Base-by-base conservation (phyloP, 1,140 invertebrate species). In the Ladona fulva region DNA sequence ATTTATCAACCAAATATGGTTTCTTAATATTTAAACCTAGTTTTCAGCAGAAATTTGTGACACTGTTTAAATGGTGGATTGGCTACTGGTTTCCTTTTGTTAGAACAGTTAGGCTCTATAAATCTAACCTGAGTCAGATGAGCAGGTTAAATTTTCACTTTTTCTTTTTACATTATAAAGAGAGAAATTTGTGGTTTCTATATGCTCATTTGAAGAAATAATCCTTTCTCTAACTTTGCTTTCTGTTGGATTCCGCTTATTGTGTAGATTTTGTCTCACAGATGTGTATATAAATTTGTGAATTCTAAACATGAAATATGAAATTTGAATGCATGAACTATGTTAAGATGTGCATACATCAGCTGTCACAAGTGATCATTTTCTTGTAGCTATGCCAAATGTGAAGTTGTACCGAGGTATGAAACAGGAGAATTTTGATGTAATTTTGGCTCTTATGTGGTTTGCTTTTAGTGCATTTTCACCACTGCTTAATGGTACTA, bases 391-490 rank as follows among this genome's bases (percentile, higher is more conserved):
- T 74, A 76, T 80, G 79, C 79, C 79, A 77, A 78, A 77, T 80
- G 75, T 78, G 79, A 80, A 80, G 79, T 77, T 79, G 73, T 78
- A 80, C 77, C 74, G 79, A 80, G 79, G 79, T 80, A 80, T 80
- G 79, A 66, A 66, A 66, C 52, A 19, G 52, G 52, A 66, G 5
- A 66, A 66, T 66, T 66, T 66, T 66, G 52, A 66, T 66, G 52
- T 66, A 66, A 66, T 66, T 22, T 66, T 66, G 52, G 52, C 52
- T 66, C n/a, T 66, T 66, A 66, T 66, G 14, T 12, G 52, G 52
- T 66, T 66, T 66, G 52, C 52, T 66, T 66, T 66, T 66, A 66
- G 52, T 66, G 52, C 52, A 66, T 66, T 66, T 66, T 66, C 14
- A 22, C n/a, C 14, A 12, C 52, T 66, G 52, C 52, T 66, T 66